A percentile compares a stretch with the other conserved stretches of the same genome.
phyloP scores from a whole-genome alignment of 23 tunicate genomes.

The Ciona savignyi region DNA sequence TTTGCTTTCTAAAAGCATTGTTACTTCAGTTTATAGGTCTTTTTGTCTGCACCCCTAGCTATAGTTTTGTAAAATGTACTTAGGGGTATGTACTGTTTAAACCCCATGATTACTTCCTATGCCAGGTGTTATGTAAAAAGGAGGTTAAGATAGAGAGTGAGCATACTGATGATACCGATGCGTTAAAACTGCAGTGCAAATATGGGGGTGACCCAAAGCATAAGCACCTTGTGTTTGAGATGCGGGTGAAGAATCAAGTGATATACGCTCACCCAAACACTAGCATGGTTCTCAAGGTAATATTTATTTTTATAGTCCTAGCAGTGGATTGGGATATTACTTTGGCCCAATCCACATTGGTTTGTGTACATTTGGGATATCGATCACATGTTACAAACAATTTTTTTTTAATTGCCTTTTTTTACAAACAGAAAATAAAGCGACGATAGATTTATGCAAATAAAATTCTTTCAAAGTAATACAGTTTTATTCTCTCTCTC shows the following conservation, averaged over 20 bases:
- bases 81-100: neutral
- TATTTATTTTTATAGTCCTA: neutral
- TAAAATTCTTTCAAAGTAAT: no score
- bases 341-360: no score
- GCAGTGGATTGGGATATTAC: no score
- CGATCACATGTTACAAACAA: no score
- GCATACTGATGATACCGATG: conserved; percentile 23
- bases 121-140: conserved; percentile 74
- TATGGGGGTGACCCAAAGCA: conserved; percentile 85
- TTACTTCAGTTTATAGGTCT: no score
- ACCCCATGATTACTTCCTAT: conserved; percentile 1
- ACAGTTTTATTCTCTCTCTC: no score
- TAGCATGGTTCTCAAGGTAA: conserved; percentile 52
- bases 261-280: conserved; percentile 73
- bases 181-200: conserved; percentile 18
- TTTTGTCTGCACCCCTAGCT: no score
- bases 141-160: conserved; percentile 45
- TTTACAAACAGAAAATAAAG: no score
- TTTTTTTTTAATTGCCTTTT: no score
- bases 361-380: no score
- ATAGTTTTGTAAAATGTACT: no score
- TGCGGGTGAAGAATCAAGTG: conserved; percentile 97
- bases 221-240: conserved; percentile 59
- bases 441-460: neutral
- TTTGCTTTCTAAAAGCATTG: no score